phyloP scores from a whole-genome alignment of 92 coral and sea anemone species.

The Muricea muricata region DNA sequence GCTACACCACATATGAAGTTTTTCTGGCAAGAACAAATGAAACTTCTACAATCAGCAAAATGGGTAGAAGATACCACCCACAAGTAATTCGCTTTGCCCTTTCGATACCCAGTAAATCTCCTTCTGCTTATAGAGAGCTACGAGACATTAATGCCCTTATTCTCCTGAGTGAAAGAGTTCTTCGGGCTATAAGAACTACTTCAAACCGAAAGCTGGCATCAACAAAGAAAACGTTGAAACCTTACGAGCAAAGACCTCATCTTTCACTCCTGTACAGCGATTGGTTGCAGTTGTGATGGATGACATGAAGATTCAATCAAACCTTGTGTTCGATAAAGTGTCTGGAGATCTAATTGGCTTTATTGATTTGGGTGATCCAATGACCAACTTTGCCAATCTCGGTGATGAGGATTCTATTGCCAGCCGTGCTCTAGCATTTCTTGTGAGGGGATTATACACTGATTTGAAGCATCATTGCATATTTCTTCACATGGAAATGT shows the following conservation, averaged over 20 bases:
- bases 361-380: slow-evolving; percentile 73
- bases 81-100: slow-evolving; percentile 9
- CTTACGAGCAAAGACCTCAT: neutral
- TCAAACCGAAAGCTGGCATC: slow-evolving; percentile 16
- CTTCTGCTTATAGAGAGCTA: slow-evolving; percentile 11
- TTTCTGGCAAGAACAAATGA: neutral
- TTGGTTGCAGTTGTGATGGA: slow-evolving; percentile 67
- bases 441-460: slow-evolving; percentile 69
- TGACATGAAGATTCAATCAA: slow-evolving; percentile 66
- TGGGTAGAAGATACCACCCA: slow-evolving; percentile 17
- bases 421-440: slow-evolving; percentile 67
- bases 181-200: neutral
- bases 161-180: slow-evolving; percentile 24
- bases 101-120: neutral
- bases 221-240: neutral
- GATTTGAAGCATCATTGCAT: slow-evolving; percentile 69
- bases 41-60: neutral
- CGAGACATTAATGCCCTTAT: slow-evolving; percentile 13
- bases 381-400: slow-evolving; percentile 64
- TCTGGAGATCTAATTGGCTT: slow-evolving; percentile 72
- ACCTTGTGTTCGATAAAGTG: slow-evolving; percentile 68
- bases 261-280: slow-evolving; percentile 21
- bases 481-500: slow-evolving; percentile 69
- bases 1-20: neutral
- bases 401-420: slow-evolving; percentile 61